Percentiles rank a stretch among this genome's conserved stretches.
Evolutionary conservation across 2,888 invertebrate species (phyloP).

Genomic region (Lochmaea capreae): DNA sequence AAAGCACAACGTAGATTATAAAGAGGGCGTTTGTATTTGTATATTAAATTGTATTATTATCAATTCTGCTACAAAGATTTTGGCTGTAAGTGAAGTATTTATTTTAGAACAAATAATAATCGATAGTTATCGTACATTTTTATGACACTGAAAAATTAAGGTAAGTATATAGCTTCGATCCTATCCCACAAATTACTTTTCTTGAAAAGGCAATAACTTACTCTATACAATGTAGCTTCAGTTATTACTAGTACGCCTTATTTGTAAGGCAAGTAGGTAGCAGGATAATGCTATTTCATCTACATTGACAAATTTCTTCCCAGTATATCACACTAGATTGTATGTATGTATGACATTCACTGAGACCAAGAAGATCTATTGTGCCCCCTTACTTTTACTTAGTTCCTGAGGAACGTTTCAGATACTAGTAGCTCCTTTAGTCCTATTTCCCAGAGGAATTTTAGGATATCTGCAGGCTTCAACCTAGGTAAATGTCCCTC

Average conservation of each 20-base stretch:
- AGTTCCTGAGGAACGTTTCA: too few species aligned
- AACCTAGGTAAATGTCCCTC: too few species aligned
- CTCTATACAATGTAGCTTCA: neutral
- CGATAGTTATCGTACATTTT: neutral
- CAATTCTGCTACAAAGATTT: neutral
- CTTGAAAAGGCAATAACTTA: neutral
- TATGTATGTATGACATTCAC: too few species aligned
- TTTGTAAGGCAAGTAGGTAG: neutral
- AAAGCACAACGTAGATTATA: conserved; percentile 44
- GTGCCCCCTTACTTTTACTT: too few species aligned
- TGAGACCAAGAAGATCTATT: too few species aligned
- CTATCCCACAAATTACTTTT: neutral
- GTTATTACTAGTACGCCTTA: neutral
- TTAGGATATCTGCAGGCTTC: too few species aligned
- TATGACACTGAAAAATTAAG: neutral
- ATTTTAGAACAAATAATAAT: neutral
- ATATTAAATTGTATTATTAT: neutral
- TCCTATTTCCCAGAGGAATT: too few species aligned
- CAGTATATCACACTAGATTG: too few species aligned
- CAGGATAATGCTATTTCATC: neutral
- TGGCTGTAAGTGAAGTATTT: neutral
- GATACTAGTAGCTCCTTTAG: too few species aligned
- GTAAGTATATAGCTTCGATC: neutral
- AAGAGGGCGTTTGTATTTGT: conserved; percentile 39
- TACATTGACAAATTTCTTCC: neutral